Conservation (phyloP, 2,113 vertebrate species). For the Lates calcarifer region DNA sequence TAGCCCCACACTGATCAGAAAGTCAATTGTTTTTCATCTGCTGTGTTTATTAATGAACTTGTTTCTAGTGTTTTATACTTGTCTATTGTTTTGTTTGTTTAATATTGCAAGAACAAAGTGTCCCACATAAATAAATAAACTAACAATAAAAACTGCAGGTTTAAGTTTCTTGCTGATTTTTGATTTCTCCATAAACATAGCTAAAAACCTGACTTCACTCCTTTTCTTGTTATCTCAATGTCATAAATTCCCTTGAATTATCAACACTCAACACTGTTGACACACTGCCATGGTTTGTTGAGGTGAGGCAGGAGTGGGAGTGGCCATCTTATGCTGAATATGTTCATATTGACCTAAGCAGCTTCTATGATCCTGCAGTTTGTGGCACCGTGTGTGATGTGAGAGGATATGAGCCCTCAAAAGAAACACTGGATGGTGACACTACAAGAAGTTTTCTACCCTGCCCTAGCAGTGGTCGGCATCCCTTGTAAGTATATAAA, state of each 20-base stretch:
- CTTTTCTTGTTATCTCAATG: neutral
- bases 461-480: conserved; percentile 72
- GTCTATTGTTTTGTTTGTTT: no score
- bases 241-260: conserved; percentile 8
- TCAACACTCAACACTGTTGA: conserved; percentile 24
- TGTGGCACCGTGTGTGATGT: neutral
- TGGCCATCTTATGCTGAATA: conserved; percentile 4
- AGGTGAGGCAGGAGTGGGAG: conserved; percentile 34
- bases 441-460: conserved; percentile 79
- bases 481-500: conserved; percentile 80
- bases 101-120: no score
- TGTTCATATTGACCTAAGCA: neutral
- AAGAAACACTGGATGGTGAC: conserved; percentile 80
- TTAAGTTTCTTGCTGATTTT: no score
- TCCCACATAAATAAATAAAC: neutral
- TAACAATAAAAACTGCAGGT: neutral
- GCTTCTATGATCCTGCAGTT: neutral
- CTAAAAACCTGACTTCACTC: no score
- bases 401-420: conserved; percentile 53
- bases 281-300: conserved; percentile 4
- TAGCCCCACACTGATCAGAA: no score
- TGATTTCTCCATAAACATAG: no score
- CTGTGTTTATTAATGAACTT: no score
- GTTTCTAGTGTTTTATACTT: no score
- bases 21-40: no score